phyloP scores from a whole-genome alignment of 2,113 vertebrate species.

The Ptyas mucosa region DNA sequence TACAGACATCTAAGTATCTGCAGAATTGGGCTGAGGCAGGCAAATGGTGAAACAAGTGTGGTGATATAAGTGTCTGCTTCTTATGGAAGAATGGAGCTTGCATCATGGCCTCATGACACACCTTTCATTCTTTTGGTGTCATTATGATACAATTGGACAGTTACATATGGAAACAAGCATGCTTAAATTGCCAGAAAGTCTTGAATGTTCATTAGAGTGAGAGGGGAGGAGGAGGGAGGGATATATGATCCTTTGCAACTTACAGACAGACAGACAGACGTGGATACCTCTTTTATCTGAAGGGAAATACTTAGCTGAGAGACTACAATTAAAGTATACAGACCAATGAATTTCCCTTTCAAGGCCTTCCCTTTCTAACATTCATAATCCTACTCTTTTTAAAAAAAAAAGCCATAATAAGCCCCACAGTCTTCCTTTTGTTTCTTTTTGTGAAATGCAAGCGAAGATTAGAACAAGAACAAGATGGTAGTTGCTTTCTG shows the following conservation, averaged over 20 bases:
- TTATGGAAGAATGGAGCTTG: not conserved
- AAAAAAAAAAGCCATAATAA: not conserved
- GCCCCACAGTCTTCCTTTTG: not conserved
- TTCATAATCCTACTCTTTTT: not conserved
- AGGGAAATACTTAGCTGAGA: not conserved
- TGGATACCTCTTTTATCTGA: not conserved
- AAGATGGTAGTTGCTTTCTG: not conserved
- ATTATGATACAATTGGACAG: not conserved
- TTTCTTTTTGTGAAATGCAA: not conserved
- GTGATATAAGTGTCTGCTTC: not conserved
- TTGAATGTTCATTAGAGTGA: fast-evolving
- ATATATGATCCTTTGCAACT: not conserved
- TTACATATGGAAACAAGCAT: not conserved
- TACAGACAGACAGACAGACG: not conserved
- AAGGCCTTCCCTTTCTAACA: not conserved
- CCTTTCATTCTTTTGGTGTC: not conserved
- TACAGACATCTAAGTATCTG: not conserved
- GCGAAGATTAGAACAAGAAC: not conserved
- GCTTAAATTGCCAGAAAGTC: not conserved
- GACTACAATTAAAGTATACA: not conserved
- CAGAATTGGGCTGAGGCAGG: not conserved
- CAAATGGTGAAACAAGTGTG: not conserved
- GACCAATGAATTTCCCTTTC: not conserved
- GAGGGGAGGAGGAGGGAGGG: not conserved
- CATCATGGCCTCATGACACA: not conserved